Evolutionary conservation across 2,888 invertebrate species (phyloP).

Genomic region (Ypsolopha sequella): DNA sequence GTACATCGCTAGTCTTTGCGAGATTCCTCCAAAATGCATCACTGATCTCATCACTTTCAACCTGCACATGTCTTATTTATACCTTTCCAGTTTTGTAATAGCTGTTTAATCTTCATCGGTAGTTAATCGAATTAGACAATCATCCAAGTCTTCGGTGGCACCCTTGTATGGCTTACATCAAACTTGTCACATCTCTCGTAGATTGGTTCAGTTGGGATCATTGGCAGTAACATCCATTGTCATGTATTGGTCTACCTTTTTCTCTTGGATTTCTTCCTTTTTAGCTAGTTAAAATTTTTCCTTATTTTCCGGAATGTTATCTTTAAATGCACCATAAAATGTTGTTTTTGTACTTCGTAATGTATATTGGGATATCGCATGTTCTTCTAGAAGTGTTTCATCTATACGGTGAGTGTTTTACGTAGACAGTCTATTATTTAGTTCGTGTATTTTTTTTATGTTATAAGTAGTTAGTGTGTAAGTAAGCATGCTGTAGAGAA

Average conservation of each 20-base stretch:
- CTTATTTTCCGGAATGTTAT: conserved; percentile 43
- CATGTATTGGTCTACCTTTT: conserved; percentile 51
- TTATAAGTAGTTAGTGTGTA: neutral
- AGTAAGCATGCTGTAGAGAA: neutral
- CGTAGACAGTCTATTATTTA: too few species aligned
- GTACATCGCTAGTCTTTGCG: too few species aligned
- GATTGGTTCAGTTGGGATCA: conserved; percentile 44
- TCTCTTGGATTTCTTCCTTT: conserved; percentile 44
- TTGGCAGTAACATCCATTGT: conserved; percentile 43
- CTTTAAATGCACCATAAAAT: conserved; percentile 62
- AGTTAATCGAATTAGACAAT: conserved; percentile 44
- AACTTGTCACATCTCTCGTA: conserved; percentile 50
- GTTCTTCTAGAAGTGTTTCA: conserved; percentile 26
- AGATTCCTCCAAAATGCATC: neutral
- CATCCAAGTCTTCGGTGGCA: conserved; percentile 59
- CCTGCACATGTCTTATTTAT: conserved; percentile 1
- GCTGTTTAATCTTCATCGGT: conserved; percentile 45
- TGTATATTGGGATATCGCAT: conserved; percentile 38
- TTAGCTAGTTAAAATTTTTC: conserved; percentile 41
- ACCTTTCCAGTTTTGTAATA: conserved; percentile 18
- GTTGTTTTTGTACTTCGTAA: conserved; percentile 48
- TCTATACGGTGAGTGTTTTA: conserved; percentile 5
- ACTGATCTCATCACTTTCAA: neutral
- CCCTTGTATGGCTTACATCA: conserved; percentile 66
- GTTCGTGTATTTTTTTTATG: neutral